Percentiles rank a stretch among this genome's conserved stretches.
These are phyloP conservation scores for Cephus cinctus DNA, from an alignment of 1,140 invertebrate genomes.

Conservation along the genomic window DNA sequence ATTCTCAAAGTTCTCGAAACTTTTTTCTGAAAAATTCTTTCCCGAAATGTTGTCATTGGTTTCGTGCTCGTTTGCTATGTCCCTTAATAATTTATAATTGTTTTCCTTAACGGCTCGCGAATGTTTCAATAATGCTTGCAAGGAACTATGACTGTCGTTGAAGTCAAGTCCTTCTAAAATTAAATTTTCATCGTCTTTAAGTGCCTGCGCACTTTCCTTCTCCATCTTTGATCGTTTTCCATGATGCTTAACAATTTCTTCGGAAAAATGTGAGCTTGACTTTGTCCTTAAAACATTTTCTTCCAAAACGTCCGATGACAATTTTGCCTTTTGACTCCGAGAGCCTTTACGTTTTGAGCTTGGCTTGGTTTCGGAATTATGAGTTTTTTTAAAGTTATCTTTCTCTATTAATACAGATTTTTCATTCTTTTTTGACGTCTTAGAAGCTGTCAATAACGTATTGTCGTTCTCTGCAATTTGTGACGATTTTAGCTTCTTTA, in stretches of 20 bases:
- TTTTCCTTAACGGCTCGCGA: slow-evolving; percentile 44
- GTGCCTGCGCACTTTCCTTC: slow-evolving; percentile 24
- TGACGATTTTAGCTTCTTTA: slow-evolving; percentile 21
- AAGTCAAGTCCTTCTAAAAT: slow-evolving; percentile 38
- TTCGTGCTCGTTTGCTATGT: slow-evolving; percentile 39
- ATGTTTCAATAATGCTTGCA: slow-evolving; percentile 44
- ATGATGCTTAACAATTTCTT: slow-evolving; percentile 32
- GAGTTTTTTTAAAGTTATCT: slow-evolving; percentile 36
- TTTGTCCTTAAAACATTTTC: slow-evolving; percentile 36
- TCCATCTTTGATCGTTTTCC: slow-evolving; percentile 42
- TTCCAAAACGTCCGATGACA: slow-evolving; percentile 22
- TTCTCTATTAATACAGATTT: slow-evolving; percentile 29
- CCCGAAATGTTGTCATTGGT: slow-evolving; percentile 25
- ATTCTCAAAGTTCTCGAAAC: slow-evolving; percentile 1
- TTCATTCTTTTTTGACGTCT: slow-evolving; percentile 27
- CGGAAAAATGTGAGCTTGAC: slow-evolving; percentile 25
- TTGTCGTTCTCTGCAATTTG: slow-evolving; percentile 30
- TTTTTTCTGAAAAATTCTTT: slow-evolving; percentile 19
- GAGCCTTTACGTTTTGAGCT: slow-evolving; percentile 43
- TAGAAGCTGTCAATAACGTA: slow-evolving; percentile 18
- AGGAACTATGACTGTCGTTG: slow-evolving; percentile 43
- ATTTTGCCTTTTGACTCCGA: slow-evolving; percentile 40
- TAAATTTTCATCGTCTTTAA: slow-evolving; percentile 37
- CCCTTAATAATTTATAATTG: slow-evolving; percentile 38
- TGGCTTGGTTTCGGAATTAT: slow-evolving; percentile 28